Conservation (phyloP, 2,113 vertebrate species). For the human (Homo sapiens) region DNA sequence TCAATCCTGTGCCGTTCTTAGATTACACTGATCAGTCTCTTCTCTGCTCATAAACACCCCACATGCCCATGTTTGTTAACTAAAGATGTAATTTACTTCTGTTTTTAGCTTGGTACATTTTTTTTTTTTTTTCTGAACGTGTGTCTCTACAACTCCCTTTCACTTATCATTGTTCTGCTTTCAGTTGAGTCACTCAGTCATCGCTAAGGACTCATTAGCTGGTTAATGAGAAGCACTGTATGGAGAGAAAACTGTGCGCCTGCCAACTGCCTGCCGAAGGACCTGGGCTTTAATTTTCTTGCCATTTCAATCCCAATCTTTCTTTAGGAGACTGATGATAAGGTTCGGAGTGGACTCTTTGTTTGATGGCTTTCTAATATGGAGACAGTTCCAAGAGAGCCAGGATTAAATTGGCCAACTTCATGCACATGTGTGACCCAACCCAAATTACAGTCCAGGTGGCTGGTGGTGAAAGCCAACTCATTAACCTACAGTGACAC, state of each 20-base stretch:
- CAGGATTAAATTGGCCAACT: neutral
- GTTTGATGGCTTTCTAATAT: conserved; percentile 22
- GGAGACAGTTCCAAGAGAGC: neutral
- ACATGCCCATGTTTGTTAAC: neutral
- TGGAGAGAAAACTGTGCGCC: neutral
- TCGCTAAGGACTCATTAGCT: neutral
- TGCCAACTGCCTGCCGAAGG: neutral
- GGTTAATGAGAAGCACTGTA: neutral
- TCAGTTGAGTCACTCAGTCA: neutral
- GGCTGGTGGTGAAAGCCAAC: conserved; percentile 12
- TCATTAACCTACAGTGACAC: neutral
- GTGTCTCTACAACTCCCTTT: neutral
- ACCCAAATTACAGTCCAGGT: neutral
- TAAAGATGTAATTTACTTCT: neutral
- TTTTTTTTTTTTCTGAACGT: neutral
- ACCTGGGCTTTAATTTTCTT: conserved; percentile 39
- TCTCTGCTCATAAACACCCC: neutral
- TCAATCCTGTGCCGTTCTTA: neutral
- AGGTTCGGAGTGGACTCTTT: neutral
- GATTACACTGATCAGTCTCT: neutral
- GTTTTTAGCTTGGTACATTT: neutral
- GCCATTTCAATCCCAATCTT: neutral
- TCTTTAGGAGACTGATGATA: neutral
- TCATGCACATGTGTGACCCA: neutral
- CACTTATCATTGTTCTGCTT: neutral